These are phyloP conservation scores for Seira musarum DNA, from an alignment of 2,888 invertebrate species.

Conservation along the genomic window DNA sequence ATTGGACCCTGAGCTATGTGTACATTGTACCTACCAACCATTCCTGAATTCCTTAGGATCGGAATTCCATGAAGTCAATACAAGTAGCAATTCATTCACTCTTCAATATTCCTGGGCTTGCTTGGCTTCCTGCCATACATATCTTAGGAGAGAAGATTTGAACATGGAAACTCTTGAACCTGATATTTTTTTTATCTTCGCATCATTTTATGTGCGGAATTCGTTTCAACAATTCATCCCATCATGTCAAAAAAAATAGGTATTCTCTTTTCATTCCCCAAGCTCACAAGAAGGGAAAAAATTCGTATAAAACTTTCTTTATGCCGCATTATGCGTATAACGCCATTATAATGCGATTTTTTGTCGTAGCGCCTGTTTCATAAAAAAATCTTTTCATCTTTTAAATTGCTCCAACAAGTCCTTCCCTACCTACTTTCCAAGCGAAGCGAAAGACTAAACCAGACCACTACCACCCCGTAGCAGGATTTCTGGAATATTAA, in stretches of 20 bases:
- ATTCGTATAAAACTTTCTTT: slow-evolving; percentile 8
- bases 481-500: slow-evolving; percentile 18
- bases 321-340: slow-evolving; percentile 7
- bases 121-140: slow-evolving; percentile 2
- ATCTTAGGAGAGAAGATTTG: neutral
- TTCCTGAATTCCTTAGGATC: too few relatives aligned
- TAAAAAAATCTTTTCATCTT: slow-evolving; percentile 26
- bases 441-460: neutral
- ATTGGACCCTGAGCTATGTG: too few relatives aligned
- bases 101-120: too few relatives aligned
- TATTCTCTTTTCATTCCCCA: neutral
- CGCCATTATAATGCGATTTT: slow-evolving; percentile 47
- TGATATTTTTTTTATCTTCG: neutral
- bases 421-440: neutral
- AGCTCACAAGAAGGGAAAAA: slow-evolving; percentile 14
- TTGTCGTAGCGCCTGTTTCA: slow-evolving; percentile 18
- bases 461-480: neutral
- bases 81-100: neutral
- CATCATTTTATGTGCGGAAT: neutral
- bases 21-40: too few relatives aligned
- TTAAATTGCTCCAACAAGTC: slow-evolving; percentile 27
- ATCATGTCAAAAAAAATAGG: neutral
- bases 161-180: neutral
- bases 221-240: neutral
- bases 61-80: neutral